Evolutionary conservation across 2,797 vertebrate genomes (phyloP).

Genomic region (Anguilla marmorata): DNA sequence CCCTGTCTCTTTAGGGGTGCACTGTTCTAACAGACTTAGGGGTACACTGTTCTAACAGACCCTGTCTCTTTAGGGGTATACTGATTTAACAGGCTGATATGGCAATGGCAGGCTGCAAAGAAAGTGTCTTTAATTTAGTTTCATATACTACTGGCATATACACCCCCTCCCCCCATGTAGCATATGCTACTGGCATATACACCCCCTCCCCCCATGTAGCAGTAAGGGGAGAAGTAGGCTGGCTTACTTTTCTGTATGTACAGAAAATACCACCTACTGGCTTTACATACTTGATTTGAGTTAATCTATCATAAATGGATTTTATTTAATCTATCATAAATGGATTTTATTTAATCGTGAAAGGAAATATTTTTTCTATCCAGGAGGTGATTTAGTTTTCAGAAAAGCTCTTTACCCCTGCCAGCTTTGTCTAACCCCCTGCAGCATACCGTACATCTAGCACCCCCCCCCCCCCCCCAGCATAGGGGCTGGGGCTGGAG

Average conservation of each 20-base stretch:
- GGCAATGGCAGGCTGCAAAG: background rate
- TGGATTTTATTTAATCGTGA: background rate
- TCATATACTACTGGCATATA: background rate
- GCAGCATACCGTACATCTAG: background rate
- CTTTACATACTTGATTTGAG: constrained; percentile 4
- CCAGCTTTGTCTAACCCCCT: background rate
- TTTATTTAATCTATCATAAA: constrained; percentile 1
- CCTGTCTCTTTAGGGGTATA: too few relatives aligned
- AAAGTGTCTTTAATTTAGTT: background rate
- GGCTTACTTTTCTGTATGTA: background rate
- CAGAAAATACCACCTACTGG: constrained; percentile 19
- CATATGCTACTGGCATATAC: background rate
- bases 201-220: background rate
- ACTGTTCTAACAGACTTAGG: too few relatives aligned
- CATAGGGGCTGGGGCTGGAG: background rate
- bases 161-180: background rate
- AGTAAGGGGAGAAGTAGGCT: background rate
- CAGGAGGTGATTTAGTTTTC: background rate
- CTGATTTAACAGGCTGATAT: too few relatives aligned
- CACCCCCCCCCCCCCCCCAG: too few relatives aligned
- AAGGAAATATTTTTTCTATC: background rate
- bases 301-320: background rate
- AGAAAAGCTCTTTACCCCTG: background rate
- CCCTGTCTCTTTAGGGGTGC: too few relatives aligned
- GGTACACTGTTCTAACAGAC: too few relatives aligned